Evolutionary conservation across 2,113 vertebrate species (phyloP), one percentile per base, ranked within the genome.

Genomic region (Callionymus lyra): DNA sequence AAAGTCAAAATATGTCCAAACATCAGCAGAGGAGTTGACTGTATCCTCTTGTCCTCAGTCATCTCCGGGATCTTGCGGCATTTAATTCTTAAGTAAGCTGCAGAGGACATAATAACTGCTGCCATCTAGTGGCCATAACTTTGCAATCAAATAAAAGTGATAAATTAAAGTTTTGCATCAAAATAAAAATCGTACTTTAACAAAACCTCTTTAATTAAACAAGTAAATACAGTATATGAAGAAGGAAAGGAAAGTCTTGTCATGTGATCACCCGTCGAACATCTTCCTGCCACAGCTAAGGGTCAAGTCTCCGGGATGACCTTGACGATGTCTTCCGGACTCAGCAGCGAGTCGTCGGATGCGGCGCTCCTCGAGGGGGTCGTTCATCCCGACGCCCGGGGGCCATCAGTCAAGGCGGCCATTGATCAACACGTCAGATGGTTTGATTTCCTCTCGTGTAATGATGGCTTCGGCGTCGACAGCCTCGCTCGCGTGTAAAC

Each of bases 381-480:
- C 32, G 44, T 78, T 76, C 77, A 70, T 78, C 80, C 56, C n/a
- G n/a, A 62, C 73, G 80, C 76, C 64, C 56, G 62, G 71, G 71
- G 68, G 40, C 67, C 72, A 84, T 86, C 84, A 71, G 72, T 85
- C 77, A 80, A 41, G 48, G 51, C 35, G 34, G 41, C 46, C 72
- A 84, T 82, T 81, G 83, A 85, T 82, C 74, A 47, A 27, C 16
- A 17, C 50, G 74, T 78, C 75, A 56, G 71, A 65, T 50, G 63
- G 55, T 73, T 80, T 81, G 73, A 84, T 81, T 83, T 83, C 70
- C 66, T 56, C 37, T 58, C 65, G 64, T n/a, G n/a, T 74, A 80
- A 77, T 84, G 81, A 81, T 75, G 74, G 54, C 56, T 57, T 78
- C 56, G 32, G 61, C 68, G 76, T 72, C 79, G 71, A 79, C 74